phyloP scores from a whole-genome alignment of 2,113 vertebrate genomes.

The Columba livia region DNA sequence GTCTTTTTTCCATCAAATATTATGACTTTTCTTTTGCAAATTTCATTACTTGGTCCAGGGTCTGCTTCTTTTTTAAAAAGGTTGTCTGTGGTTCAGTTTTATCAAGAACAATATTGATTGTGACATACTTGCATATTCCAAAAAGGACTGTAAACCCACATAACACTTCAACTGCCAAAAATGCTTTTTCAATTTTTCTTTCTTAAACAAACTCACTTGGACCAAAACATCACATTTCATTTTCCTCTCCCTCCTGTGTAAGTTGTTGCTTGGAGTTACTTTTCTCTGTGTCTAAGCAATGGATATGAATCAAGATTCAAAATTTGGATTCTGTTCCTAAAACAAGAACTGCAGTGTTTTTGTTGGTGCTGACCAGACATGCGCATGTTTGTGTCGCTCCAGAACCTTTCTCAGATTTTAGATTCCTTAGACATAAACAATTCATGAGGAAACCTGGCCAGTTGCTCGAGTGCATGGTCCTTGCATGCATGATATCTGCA shows the following conservation, averaged over 20 bases:
- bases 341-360: neutral
- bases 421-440: neutral
- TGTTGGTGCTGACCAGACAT: neutral
- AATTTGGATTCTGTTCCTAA: neutral
- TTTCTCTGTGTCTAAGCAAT: slow-evolving; percentile 19
- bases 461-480: neutral
- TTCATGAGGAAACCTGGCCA: neutral
- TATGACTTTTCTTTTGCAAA: slow-evolving; percentile 46
- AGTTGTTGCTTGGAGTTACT: slow-evolving; percentile 26
- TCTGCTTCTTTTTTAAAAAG: slow-evolving; percentile 37
- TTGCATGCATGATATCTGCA: neutral
- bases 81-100: slow-evolving; percentile 55
- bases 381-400: neutral
- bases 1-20: slow-evolving; percentile 39
- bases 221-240: slow-evolving; percentile 59
- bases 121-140: slow-evolving; percentile 58
- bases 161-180: slow-evolving; percentile 67
- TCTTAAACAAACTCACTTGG: slow-evolving; percentile 62
- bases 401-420: neutral
- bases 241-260: slow-evolving; percentile 34
- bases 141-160: slow-evolving; percentile 57
- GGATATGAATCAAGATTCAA: neutral
- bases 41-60: slow-evolving; percentile 53
- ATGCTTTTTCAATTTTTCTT: slow-evolving; percentile 55
- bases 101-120: slow-evolving; percentile 66